Evolutionary conservation across 2,797 vertebrate species (phyloP).

Genomic region (Chanos chanos): DNA sequence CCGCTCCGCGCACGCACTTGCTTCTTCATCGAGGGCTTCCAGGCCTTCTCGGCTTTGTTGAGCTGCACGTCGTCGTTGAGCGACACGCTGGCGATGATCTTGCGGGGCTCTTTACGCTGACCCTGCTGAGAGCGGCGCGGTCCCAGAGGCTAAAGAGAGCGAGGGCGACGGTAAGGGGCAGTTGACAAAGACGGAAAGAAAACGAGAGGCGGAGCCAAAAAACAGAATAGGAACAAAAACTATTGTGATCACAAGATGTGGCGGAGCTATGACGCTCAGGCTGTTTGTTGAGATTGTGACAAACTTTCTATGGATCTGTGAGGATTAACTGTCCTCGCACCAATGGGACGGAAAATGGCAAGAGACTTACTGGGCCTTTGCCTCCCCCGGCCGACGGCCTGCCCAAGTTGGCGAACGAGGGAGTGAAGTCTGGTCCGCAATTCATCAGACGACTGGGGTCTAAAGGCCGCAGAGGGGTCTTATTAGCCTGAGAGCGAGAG

Average conservation of each 20-base stretch:
- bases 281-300: no score
- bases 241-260: no score
- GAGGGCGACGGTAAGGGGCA: no score
- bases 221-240: no score
- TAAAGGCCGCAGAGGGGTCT: constrained; percentile 81
- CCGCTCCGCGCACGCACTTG: constrained; percentile 31
- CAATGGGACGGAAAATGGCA: no score
- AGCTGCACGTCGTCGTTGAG: constrained; percentile 90
- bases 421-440: constrained; percentile 92
- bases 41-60: constrained; percentile 95
- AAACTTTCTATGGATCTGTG: no score
- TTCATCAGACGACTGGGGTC: constrained; percentile 87
- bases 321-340: no score
- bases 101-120: constrained; percentile 88
- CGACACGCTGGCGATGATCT: constrained; percentile 89
- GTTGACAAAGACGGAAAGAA: no score
- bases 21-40: constrained; percentile 88
- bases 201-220: no score
- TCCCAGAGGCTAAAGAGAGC: constrained; percentile 75
- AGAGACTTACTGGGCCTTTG: constrained; percentile 61
- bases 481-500: constrained; percentile 94
- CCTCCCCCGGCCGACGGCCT: constrained; percentile 75
- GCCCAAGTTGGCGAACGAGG: constrained; percentile 90
- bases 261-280: no score
- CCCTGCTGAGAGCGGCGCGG: constrained; percentile 89